Base-by-base conservation (phyloP, 2,797 vertebrate species). In the Hippopotamyrus pictus region DNA sequence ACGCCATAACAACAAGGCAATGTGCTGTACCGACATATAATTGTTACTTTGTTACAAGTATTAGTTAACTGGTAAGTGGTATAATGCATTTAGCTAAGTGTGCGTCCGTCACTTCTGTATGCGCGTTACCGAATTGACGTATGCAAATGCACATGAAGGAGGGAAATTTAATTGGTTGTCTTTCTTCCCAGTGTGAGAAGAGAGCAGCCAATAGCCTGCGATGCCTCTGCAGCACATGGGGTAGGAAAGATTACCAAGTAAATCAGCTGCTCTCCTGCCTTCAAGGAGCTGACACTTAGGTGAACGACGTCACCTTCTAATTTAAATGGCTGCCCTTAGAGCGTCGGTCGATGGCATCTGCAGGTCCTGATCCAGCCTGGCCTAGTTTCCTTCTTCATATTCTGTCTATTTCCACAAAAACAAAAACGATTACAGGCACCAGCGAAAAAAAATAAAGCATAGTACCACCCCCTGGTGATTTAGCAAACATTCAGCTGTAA, bases 401-500 rank as follows among this genome's bases (percentile, higher is more conserved):
- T 41, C 33, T 44, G 65, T 14, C 65, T 33, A 7, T 79, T 79
- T 79, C 7, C 37, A n/a, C 19, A 79, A 41, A 44, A 44, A 79
- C 37, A 17, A n/a, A 79, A 79, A 44, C 2, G 6, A 79, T 44
- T 41, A 41, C 73, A 79, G 37, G 37, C 65, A 73, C 29, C 65
- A 73, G 65, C 73, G 3, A 73, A 73, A 14, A 79, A 19, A 44
- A 79, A 59, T n/a, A 44, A 29, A 41, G 73, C 17, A n/a, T 79
- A 44, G 73, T 79, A 79, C 37, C 73, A 79, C 37, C 73, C 73
- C 73, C 37, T 19, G 37, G 33, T 44, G 73, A 79, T 79, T 79
- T 79, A 19, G 82, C 87, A 88, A 76, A 89, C 65, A 89, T 91
- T 90, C 93, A 93, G 94, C 94, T 94, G 94, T 91, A 90, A 94